Evolutionary conservation across 2,888 invertebrate species (phyloP), one percentile per base, ranked within the genome.

Genomic region (Caenorhabditis angaria): DNA sequence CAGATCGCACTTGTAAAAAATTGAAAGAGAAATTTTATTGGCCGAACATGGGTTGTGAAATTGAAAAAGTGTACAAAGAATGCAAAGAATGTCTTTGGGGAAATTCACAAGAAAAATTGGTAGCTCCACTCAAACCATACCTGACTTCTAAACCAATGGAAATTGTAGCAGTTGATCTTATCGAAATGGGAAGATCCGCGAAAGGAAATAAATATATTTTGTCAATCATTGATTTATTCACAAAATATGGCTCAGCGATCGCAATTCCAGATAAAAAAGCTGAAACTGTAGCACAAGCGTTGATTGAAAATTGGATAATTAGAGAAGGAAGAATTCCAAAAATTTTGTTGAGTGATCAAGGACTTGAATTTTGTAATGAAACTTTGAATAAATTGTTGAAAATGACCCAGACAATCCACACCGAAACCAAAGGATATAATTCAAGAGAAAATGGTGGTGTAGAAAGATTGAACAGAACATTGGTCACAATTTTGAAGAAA

Each of bases 401-500:
- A 28, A 56, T 64, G 58, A 32, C 48, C 4, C n/a, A 47, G 2
- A 73, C 70, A 0, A 35, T 61, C 1, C n/a, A 51, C 12, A 55
- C 47, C 22, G 41, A 14, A 53, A 73, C 76, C 0, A 64, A 73
- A 41, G 65, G 73, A 1, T 81, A 80, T 57, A 58, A 80, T 41
- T 61, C 67, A 0, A 29, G 70, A 32, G 69, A 62, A 25, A 80
- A 80, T 63, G 80, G 80, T 20, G 32, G 28, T 2, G 57, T 68
- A 2, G 80, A 80, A 55, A 62, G 76, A 25, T 65, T 69, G 53
- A 69, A 72, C 24, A n/a, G 59, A 54, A 75, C 75, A 0, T 48
- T 80, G 8, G 24, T 51, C 27, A 55, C 48, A 1, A 57, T 68
- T 4, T 29, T 80, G 20, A 68, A 61, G 29, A 79, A 74, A 41